phyloP scores from a whole-genome alignment of 2,888 invertebrate genomes.

The Microctonus hyperodae region DNA sequence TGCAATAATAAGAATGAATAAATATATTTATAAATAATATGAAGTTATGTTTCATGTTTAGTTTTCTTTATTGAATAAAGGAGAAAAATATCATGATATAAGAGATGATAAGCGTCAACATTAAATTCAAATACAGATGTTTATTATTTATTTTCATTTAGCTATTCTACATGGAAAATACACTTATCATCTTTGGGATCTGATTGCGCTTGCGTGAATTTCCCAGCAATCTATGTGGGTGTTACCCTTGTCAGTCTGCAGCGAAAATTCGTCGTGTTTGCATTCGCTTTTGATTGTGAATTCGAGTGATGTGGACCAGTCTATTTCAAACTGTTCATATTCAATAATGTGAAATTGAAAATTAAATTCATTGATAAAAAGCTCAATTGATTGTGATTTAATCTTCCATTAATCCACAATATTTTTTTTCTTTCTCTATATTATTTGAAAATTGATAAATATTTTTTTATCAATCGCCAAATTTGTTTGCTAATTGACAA shows the following conservation, averaged over 20 bases:
- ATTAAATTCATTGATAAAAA: too few relatives aligned
- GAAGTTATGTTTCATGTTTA: too few relatives aligned
- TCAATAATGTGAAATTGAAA: too few relatives aligned
- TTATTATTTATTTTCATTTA: constrained; percentile 48
- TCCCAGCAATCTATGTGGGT: constrained; percentile 35
- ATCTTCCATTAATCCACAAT: background rate
- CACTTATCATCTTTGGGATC: background rate
- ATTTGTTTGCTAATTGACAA: background rate
- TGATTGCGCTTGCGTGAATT: constrained; percentile 33
- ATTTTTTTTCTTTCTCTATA: background rate
- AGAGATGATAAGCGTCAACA: too few relatives aligned
- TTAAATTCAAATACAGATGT: too few relatives aligned
- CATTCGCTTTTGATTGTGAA: constrained; percentile 22
- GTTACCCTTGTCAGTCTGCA: constrained; percentile 40
- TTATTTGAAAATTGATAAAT: background rate
- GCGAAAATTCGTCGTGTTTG: constrained; percentile 32
- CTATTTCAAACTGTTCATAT: constrained; percentile 17
- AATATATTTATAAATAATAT: too few relatives aligned
- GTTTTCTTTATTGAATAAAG: too few relatives aligned
- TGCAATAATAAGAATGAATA: too few relatives aligned
- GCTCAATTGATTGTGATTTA: too few relatives aligned
- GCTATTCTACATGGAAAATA: background rate
- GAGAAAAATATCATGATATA: too few relatives aligned
- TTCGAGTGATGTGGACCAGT: constrained; percentile 24
- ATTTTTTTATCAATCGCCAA: background rate